Percentiles rank a stretch among this genome's conserved stretches.
Conservation (phyloP, 2,888 invertebrate species). For the Gerris lacustris region DNA sequence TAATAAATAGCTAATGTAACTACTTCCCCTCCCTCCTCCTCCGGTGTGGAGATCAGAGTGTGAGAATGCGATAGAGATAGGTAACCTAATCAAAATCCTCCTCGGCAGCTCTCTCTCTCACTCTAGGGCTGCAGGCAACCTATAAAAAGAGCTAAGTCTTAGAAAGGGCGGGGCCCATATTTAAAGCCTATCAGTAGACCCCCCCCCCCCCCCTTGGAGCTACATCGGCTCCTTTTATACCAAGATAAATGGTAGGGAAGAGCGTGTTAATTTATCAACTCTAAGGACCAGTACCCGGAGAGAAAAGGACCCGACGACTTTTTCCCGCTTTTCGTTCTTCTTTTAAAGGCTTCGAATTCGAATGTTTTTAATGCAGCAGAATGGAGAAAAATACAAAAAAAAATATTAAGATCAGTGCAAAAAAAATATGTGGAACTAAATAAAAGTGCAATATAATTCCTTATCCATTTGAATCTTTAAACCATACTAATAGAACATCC, state of each 20-base stretch:
- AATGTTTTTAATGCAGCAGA: no score
- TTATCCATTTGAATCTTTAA: no score
- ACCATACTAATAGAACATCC: no score
- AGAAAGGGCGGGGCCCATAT: neutral
- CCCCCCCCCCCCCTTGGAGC: neutral
- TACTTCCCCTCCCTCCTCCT: neutral
- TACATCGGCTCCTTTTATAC: neutral
- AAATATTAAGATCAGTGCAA: no score
- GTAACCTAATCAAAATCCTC: neutral
- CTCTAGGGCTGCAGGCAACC: neutral
- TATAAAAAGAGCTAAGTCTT: no score
- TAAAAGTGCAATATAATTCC: no score
- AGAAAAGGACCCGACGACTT: no score
- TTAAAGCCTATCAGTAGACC: neutral
- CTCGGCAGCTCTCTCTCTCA: neutral
- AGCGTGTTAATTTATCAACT: conserved; percentile 5
- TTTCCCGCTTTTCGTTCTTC: no score
- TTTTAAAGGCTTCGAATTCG: no score
- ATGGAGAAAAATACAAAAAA: no score
- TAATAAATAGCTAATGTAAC: conserved; percentile 5
- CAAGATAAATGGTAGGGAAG: neutral
- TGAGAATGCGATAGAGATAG: neutral
- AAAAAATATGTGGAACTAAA: no score
- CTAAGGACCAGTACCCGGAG: neutral
- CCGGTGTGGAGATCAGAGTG: neutral